These are phyloP conservation scores for Numenius arquata DNA, from an alignment of 2,113 vertebrate genomes.

Conservation along the genomic window DNA sequence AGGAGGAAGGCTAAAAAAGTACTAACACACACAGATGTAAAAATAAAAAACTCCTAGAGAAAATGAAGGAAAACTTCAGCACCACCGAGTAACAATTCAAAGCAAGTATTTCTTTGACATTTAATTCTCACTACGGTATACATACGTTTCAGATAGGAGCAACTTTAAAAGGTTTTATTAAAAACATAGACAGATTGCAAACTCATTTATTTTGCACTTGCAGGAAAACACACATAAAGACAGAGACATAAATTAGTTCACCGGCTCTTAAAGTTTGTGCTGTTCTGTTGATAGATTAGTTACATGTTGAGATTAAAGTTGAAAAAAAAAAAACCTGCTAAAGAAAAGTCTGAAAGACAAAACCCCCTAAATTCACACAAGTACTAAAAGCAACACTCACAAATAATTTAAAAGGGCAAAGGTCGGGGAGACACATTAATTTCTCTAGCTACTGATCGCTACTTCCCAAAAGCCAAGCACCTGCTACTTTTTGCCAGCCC, in stretches of 20 bases:
- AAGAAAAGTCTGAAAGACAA: neutral
- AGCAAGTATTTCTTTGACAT: neutral
- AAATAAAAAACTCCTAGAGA: neutral
- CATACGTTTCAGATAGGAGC: neutral
- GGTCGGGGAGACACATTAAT: neutral
- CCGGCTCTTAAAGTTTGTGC: neutral
- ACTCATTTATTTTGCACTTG: neutral
- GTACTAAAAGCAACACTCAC: neutral
- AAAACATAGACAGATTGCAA: neutral
- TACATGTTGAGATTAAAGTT: neutral
- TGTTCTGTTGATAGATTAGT: neutral
- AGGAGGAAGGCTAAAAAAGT: neutral
- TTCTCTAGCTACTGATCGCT: neutral
- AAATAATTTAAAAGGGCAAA: neutral
- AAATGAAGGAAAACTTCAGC: neutral
- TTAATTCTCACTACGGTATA: neutral
- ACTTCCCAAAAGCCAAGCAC: neutral
- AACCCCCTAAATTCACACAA: neutral
- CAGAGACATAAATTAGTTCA: neutral
- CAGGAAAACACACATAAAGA: conserved; percentile 2
- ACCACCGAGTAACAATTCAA: neutral
- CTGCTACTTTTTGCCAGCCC: neutral
- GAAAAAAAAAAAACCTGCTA: neutral
- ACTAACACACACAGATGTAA: neutral
- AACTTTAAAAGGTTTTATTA: neutral